A percentile compares a stretch with the other conserved stretches of the same genome.
Evolutionary conservation across 2,113 vertebrate species (phyloP).

Genomic region (Sciurus niger): DNA sequence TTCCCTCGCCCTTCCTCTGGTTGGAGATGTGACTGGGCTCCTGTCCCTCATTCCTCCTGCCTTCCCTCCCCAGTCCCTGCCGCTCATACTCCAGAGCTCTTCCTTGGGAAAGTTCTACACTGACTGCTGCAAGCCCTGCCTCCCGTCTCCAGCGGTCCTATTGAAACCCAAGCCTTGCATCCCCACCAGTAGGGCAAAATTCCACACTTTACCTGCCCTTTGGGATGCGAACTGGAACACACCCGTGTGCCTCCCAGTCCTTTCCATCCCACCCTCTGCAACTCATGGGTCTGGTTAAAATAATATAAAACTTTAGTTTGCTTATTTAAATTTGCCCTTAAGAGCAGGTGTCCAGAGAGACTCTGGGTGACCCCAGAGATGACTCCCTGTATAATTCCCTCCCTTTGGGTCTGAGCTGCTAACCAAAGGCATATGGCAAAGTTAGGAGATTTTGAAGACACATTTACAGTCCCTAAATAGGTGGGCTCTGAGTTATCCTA

Average conservation of each 20-base stretch:
- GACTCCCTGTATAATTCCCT: background rate
- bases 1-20: background rate
- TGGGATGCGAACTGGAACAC: background rate
- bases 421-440: background rate
- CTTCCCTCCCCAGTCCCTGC: background rate
- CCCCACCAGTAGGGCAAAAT: background rate
- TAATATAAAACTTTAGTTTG: background rate
- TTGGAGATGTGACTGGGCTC: background rate
- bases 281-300: conserved; percentile 7
- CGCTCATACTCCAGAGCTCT: background rate
- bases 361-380: background rate
- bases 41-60: background rate
- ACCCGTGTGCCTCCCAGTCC: background rate
- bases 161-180: background rate
- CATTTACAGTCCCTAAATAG: background rate
- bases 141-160: background rate
- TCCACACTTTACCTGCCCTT: background rate
- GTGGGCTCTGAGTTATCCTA: background rate
- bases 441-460: background rate
- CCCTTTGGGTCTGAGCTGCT: background rate
- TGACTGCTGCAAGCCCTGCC: background rate
- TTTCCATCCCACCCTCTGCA: no score
- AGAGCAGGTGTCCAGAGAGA: background rate
- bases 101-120: background rate
- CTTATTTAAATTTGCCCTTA: background rate